Percentiles rank a stretch among this genome's conserved stretches.
Conservation (phyloP, 2,888 invertebrate species). For the Parnassius apollo region DNA sequence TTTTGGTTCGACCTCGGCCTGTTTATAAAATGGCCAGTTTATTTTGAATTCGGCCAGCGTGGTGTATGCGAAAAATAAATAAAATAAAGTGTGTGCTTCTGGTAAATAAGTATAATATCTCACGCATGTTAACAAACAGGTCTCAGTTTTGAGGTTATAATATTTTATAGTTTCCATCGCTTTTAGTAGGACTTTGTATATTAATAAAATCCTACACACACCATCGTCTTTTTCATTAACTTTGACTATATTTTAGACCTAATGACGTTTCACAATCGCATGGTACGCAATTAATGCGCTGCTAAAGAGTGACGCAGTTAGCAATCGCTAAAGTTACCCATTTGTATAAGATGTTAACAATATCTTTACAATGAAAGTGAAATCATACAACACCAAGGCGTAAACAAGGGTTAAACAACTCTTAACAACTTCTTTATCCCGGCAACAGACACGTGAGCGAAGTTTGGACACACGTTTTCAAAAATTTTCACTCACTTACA, state of each 20-base stretch:
- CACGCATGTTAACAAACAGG: constrained; percentile 30
- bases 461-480: no score
- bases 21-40: constrained; percentile 65
- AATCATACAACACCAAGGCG: no score
- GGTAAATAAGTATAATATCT: constrained; percentile 31
- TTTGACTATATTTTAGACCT: constrained; percentile 16
- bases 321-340: no score
- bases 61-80: constrained; percentile 57
- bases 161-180: constrained; percentile 39
- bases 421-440: no score
- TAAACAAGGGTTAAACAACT: no score
- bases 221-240: constrained; percentile 22
- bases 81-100: constrained; percentile 38
- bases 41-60: constrained; percentile 61
- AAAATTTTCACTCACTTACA: no score
- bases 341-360: no score
- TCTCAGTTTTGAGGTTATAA: constrained; percentile 36
- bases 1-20: constrained; percentile 57
- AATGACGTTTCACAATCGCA: constrained; percentile 8
- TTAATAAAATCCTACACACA: constrained; percentile 36
- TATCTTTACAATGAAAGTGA: no score
- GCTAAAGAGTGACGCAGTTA: no score
- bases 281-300: not conserved
- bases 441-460: no score
- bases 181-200: constrained; percentile 47